A percentile compares a stretch with the other conserved stretches of the same genome.
These are phyloP conservation scores for Steatocranus sp. DNA, from an alignment of 2,797 vertebrate genomes.

Conservation along the genomic window DNA sequence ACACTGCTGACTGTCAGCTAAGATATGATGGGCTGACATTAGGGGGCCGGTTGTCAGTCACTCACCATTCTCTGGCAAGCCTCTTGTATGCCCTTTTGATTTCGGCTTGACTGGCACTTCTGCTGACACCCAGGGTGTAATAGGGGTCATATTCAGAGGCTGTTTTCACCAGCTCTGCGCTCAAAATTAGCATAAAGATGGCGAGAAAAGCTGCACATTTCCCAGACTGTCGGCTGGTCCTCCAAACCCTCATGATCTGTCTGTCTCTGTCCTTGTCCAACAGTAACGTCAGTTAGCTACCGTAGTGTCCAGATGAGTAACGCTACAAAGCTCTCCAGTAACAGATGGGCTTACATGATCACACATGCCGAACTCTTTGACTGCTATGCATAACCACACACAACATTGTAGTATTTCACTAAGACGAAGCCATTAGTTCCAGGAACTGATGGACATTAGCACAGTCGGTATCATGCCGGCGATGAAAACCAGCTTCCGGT, in stretches of 20 bases:
- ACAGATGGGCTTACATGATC: slow-evolving; percentile 8
- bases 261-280: neutral
- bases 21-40: neutral
- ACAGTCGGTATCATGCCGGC: neutral
- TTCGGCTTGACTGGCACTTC: slow-evolving; percentile 81
- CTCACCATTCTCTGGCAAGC: slow-evolving; percentile 89
- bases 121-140: slow-evolving; percentile 80
- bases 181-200: slow-evolving; percentile 65
- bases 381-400: neutral
- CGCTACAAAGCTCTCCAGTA: neutral
- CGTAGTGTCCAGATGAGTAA: neutral
- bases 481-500: neutral
- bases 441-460: slow-evolving; percentile 9
- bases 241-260: slow-evolving; percentile 19
- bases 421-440: slow-evolving; percentile 22
- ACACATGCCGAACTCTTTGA: neutral
- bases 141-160: slow-evolving; percentile 85
- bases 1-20: neutral
- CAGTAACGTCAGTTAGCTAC: neutral
- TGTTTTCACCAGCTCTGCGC: slow-evolving; percentile 61
- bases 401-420: neutral
- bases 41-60: neutral
- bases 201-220: slow-evolving; percentile 12
- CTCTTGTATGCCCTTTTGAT: slow-evolving; percentile 91
- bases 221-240: neutral